Base-by-base conservation (phyloP, 2,888 invertebrate genomes). In the Capitulum mitella region DNA sequence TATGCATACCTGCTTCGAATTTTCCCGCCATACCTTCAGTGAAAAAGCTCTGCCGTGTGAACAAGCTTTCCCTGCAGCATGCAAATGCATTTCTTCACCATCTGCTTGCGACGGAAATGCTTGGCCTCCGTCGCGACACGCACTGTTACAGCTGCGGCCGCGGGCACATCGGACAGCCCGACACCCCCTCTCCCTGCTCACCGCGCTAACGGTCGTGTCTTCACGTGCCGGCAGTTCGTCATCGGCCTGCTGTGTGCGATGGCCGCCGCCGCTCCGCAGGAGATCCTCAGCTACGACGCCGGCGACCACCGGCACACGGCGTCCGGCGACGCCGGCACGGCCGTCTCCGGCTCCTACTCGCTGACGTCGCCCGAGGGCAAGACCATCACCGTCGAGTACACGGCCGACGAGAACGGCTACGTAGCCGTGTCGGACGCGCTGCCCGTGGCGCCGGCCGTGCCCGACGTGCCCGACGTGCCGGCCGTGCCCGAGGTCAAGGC, bases 351-450 rank as follows among this genome's bases (percentile, higher is more conserved):
- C 32, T 88, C 89, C 80, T 93, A 92, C 84, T 90, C 32, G 1
- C 32, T 61, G 32, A 14, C 32, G 64, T 34, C 64, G 34, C 34
- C 64, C 34, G 89, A 91, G 46, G 93, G 93, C 0, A 91, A 92
- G 83, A 87, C 90, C 1, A 92, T 92, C 83, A 90, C 91, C 82
- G 92, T 93, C 0, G 89, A 91, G 37, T 93, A 91, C 85, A 90
- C 91, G 61, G 93, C 93, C 6, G 92, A 92, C 64, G 90, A 90
- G 81, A 92, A 91, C 0, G 93, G 93, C 0, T 93, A 92, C 85
- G 91, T 92, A 84, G 92, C 93, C 2, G 90, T 90, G 40, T 91
- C 90, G 48, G 79, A 79, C 46, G 78, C 74, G 8, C 70, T 81
- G 14, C 81, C 81, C 43, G 51, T 51, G 19, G 80, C 78, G 74